Conservation (phyloP, 2,113 vertebrate species). For the Tenrec ecaudatus region DNA sequence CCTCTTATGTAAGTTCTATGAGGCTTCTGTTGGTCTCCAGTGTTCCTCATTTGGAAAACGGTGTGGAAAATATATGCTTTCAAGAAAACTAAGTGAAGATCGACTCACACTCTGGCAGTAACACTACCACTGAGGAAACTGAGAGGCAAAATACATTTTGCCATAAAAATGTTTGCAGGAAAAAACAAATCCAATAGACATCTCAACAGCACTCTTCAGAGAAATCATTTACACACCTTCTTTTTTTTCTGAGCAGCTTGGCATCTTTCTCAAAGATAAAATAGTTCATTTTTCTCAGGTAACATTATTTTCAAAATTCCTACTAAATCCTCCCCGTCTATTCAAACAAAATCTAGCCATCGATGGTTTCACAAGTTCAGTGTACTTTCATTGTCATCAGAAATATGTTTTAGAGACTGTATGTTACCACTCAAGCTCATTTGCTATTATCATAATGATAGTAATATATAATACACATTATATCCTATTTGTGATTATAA, state of each 20-base stretch:
- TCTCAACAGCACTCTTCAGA: constrained; percentile 33
- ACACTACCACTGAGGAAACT: constrained; percentile 27
- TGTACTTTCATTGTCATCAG: constrained; percentile 14
- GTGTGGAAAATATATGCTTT: constrained; percentile 7
- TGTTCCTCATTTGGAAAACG: constrained; percentile 53
- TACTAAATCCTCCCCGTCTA: background rate
- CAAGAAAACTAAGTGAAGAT: constrained; percentile 61
- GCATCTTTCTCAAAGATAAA: background rate
- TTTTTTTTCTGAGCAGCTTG: background rate
- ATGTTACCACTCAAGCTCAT: no score
- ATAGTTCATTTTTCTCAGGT: background rate
- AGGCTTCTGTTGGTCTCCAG: constrained; percentile 29
- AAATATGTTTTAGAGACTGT: background rate
- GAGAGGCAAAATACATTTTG: constrained; percentile 54
- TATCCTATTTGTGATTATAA: no score
- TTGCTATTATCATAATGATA: no score
- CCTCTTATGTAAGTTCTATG: background rate
- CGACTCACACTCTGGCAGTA: constrained; percentile 10
- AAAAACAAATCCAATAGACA: constrained; percentile 56
- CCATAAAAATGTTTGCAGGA: constrained; percentile 45
- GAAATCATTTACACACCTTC: background rate
- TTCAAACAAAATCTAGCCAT: background rate
- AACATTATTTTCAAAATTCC: constrained; percentile 1
- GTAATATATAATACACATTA: no score
- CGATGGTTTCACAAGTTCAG: background rate